Percentiles rank a stretch among this genome's conserved stretches.
phyloP scores from a whole-genome alignment of 2,888 invertebrate species.

The Cosmopolites sordidus region DNA sequence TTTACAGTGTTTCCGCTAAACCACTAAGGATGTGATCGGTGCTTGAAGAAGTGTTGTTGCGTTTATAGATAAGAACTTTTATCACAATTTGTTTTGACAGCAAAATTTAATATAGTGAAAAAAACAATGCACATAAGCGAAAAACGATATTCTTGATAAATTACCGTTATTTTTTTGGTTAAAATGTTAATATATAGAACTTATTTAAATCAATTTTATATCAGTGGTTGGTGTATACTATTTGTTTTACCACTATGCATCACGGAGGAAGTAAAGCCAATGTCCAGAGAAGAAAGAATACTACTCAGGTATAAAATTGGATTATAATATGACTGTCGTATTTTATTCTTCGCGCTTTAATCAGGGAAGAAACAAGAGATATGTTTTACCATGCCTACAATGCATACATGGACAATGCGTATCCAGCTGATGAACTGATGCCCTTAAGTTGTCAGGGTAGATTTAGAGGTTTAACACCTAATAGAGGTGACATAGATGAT shows the following conservation, averaged over 20 bases:
- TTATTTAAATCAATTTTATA: constrained; percentile 28
- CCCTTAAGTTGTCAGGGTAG: constrained; percentile 92
- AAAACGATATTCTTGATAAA: constrained; percentile 37
- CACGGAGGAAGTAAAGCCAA: constrained; percentile 31
- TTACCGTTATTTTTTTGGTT: constrained; percentile 28
- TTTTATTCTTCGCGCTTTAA: constrained; percentile 33
- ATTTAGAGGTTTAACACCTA: constrained; percentile 83
- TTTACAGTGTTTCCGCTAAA: no score
- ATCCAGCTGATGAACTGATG: constrained; percentile 98
- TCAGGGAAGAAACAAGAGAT: constrained; percentile 82
- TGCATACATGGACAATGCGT: constrained; percentile 96
- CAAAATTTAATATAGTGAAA: constrained; percentile 18
- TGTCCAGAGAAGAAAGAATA: constrained; percentile 33
- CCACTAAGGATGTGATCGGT: no score
- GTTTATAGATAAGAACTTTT: constrained; percentile 16
- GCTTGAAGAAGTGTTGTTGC: no score
- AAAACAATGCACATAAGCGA: constrained; percentile 36
- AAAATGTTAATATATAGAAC: constrained; percentile 36
- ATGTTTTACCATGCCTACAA: constrained; percentile 97
- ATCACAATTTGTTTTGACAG: constrained; percentile 27
- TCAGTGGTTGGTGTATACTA: constrained; percentile 28
- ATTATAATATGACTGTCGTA: not conserved
- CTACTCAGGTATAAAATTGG: constrained; percentile 32
- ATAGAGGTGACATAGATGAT: constrained; percentile 95
- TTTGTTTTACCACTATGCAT: constrained; percentile 28